Percentiles rank a stretch among this genome's conserved stretches.
These are phyloP conservation scores for Andrena minutula DNA, from an alignment of 2,888 invertebrate genomes.

Conservation along the genomic window DNA sequence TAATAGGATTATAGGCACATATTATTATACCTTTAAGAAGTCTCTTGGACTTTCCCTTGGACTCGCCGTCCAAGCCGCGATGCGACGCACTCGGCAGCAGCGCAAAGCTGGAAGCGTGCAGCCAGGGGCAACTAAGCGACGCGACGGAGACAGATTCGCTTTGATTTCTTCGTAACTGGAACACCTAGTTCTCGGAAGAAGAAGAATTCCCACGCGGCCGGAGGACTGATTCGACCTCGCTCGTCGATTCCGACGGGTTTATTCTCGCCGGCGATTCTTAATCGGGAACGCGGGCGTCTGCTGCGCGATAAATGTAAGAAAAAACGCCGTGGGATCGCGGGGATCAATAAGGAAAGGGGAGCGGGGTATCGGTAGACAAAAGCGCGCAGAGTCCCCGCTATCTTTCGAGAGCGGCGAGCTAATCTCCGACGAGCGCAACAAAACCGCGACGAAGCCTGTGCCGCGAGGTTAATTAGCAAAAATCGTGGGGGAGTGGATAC, in stretches of 20 bases:
- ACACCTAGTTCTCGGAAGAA: background rate
- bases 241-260: conserved; percentile 23
- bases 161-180: too few species aligned
- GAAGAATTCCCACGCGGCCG: background rate
- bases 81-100: too few species aligned
- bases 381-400: conserved; percentile 20
- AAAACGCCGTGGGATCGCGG: conserved; percentile 21
- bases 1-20: too few species aligned
- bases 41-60: too few species aligned
- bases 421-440: conserved; percentile 38
- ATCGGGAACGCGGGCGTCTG: conserved; percentile 18
- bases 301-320: conserved; percentile 33
- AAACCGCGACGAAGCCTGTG: conserved; percentile 40
- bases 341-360: conserved; percentile 20
- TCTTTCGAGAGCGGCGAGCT: conserved; percentile 52
- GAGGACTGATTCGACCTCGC: background rate
- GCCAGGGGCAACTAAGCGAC: too few species aligned
- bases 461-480: conserved; percentile 60
- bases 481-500: conserved; percentile 43
- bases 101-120: too few species aligned
- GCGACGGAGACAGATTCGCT: too few species aligned
- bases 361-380: conserved; percentile 6
- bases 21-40: too few species aligned
- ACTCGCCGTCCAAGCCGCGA: too few species aligned
- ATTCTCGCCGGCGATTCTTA: conserved; percentile 17